These are phyloP conservation scores for Hypomecis atomaria DNA, from an alignment of 2,888 invertebrate genomes.

Conservation along the genomic window DNA sequence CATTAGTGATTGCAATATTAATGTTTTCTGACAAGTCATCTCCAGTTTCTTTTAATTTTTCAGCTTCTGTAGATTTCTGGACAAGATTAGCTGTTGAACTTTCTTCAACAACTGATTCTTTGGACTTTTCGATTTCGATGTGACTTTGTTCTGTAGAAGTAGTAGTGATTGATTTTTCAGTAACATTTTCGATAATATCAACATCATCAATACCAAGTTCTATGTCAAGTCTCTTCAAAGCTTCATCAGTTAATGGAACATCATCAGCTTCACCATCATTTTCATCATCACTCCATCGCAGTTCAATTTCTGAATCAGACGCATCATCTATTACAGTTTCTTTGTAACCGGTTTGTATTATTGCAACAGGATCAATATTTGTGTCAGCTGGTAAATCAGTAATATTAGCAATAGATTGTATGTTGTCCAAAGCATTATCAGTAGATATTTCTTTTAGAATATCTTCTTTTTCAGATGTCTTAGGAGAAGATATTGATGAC, in stretches of 20 bases:
- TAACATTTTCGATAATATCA: not conserved
- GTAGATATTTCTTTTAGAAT: not conserved
- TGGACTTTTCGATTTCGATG: not conserved
- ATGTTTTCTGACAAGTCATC: too few relatives aligned
- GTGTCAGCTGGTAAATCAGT: not conserved
- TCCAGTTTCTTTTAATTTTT: not conserved
- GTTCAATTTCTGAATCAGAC: conserved; percentile 22
- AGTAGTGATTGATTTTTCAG: not conserved
- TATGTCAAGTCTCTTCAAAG: conserved; percentile 11
- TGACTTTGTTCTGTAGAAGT: not conserved
- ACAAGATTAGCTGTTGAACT: not conserved
- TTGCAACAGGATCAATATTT: not conserved
- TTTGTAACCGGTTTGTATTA: conserved; percentile 1
- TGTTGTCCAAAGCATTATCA: not conserved
- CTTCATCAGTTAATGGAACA: conserved; percentile 14
- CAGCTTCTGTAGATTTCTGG: not conserved
- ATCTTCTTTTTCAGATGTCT: not conserved
- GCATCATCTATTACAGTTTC: conserved; percentile 20
- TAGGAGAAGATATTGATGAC: not conserved
- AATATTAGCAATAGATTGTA: not conserved
- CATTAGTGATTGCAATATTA: not conserved
- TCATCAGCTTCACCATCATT: conserved; percentile 8
- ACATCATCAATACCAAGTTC: conserved; percentile 15
- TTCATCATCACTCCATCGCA: conserved; percentile 34
- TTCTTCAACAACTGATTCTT: not conserved